phyloP scores from a whole-genome alignment of 2,113 vertebrate species.

The Platichthys stellatus region DNA sequence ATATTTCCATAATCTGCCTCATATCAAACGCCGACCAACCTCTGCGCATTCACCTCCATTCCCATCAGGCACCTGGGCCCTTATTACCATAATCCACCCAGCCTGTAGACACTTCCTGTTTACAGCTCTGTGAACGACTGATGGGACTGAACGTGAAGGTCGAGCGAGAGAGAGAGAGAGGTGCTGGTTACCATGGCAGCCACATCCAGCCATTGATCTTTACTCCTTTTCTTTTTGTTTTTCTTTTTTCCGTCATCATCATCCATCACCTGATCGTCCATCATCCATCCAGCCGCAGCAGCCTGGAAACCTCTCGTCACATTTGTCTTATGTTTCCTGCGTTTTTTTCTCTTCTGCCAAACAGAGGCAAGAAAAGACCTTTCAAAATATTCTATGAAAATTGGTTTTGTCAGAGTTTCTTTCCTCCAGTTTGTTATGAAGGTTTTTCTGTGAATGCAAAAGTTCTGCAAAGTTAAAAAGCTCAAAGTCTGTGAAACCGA shows the following conservation, averaged over 20 bases:
- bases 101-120: constrained; percentile 56
- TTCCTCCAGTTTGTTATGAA: too few species aligned
- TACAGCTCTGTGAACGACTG: constrained; percentile 22
- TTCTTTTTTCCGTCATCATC: constrained; percentile 1
- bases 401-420: too few species aligned
- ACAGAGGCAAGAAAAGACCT: too few species aligned
- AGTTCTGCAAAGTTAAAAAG: too few species aligned
- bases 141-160: constrained; percentile 12
- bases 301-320: too few species aligned
- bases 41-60: constrained; percentile 48
- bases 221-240: neutral
- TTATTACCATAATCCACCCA: constrained; percentile 67
- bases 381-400: too few species aligned
- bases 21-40: constrained; percentile 31
- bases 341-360: too few species aligned
- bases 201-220: constrained; percentile 12
- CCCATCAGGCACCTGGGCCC: constrained; percentile 65
- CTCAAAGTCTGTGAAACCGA: too few species aligned
- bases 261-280: constrained; percentile 23
- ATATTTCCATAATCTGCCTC: constrained; percentile 74
- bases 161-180: constrained; percentile 2
- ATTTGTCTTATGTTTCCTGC: too few species aligned
- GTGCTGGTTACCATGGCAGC: constrained; percentile 49
- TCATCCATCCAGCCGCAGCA: too few species aligned
- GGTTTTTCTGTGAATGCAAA: too few species aligned